phyloP scores from a whole-genome alignment of 1,140 invertebrate species.

The Brachionus sp. region DNA sequence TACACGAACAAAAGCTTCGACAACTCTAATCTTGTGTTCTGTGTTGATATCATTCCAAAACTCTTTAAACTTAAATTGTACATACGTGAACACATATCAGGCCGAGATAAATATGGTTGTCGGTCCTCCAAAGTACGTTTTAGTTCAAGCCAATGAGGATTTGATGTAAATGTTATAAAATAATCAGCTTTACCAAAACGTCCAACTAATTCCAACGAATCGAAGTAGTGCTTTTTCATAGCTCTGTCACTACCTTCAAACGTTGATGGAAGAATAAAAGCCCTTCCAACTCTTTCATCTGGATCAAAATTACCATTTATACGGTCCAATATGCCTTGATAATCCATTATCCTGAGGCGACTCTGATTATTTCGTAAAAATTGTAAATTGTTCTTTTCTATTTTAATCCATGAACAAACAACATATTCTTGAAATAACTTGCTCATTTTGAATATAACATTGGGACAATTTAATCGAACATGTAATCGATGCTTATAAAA shows the following conservation, averaged over 20 bases:
- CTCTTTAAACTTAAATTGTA: not conserved
- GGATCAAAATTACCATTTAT: not conserved
- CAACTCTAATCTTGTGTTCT: not conserved
- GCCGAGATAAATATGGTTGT: not conserved
- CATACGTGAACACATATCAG: not conserved
- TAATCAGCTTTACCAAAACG: not conserved
- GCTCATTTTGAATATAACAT: not conserved
- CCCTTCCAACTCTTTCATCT: not conserved
- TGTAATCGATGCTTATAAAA: not conserved
- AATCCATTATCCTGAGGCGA: not conserved
- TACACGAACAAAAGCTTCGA: not conserved
- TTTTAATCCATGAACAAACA: not conserved
- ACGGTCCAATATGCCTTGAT: not conserved
- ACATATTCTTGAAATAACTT: conserved; percentile 5
- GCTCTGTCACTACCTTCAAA: not conserved
- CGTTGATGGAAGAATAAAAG: not conserved
- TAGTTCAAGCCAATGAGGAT: not conserved
- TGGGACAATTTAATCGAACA: not conserved
- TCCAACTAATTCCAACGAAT: not conserved
- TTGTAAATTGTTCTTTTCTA: not conserved
- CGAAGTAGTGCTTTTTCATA: not conserved
- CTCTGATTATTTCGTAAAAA: not conserved
- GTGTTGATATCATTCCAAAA: not conserved
- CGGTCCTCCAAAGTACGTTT: not conserved
- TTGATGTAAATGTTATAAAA: not conserved